These are phyloP conservation scores for Leucophenga varia DNA, from an alignment of 1,140 invertebrate species.

Conservation along the genomic window DNA sequence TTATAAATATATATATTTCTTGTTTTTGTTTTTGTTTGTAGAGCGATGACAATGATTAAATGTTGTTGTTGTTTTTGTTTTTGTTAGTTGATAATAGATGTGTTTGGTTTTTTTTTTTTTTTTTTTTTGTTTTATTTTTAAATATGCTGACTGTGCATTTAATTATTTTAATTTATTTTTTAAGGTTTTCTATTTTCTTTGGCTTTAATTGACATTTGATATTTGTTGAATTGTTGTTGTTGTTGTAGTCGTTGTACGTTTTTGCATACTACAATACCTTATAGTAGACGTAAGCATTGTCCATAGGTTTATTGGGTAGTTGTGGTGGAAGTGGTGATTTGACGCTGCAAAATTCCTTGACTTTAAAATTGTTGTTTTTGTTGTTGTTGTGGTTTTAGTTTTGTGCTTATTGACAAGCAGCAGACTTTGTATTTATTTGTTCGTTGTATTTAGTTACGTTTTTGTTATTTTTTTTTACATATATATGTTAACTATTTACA, in stretches of 20 bases:
- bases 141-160: too few species aligned
- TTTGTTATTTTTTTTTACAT: slow-evolving; percentile 3
- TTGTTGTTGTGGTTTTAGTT: slow-evolving; percentile 10
- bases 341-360: slow-evolving; percentile 26
- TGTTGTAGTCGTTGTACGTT: slow-evolving; percentile 13
- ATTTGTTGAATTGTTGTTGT: slow-evolving; percentile 15
- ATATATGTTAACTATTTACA: too few species aligned
- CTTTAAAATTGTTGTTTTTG: slow-evolving; percentile 33
- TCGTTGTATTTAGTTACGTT: slow-evolving; percentile 3
- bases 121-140: too few species aligned
- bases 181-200: too few species aligned
- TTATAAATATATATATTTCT: too few species aligned
- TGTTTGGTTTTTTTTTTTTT: too few species aligned
- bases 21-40: too few species aligned
- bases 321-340: slow-evolving; percentile 2
- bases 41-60: too few species aligned
- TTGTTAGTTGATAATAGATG: too few species aligned
- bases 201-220: slow-evolving; percentile 6
- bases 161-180: too few species aligned
- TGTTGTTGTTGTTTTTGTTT: too few species aligned
- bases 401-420: slow-evolving; percentile 1
- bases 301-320: slow-evolving; percentile 46
- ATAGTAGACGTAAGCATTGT: slow-evolving; percentile 57
- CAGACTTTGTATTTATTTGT: background rate
- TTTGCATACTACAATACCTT: slow-evolving; percentile 47